Base-by-base conservation (phyloP, 1,140 invertebrate genomes). In the Plodia interpunctella region DNA sequence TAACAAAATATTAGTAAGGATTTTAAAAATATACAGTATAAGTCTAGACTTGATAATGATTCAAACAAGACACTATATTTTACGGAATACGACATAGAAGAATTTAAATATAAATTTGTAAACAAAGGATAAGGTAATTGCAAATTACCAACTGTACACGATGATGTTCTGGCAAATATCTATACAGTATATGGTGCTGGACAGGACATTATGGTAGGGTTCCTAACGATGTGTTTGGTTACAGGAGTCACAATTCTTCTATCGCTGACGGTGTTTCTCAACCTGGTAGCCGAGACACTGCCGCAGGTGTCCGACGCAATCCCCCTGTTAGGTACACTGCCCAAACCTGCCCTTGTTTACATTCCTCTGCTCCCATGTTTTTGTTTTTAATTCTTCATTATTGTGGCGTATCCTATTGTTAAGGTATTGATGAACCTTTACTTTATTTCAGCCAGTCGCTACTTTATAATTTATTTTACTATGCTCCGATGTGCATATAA, bases 221-320 rank as follows among this genome's bases (percentile, higher is more conserved):
- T 70, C 79, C 76, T 85, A 87, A 87, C 77, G 66, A 60, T 91
- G 72, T 92, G 90, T 93, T 93, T 92, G 94, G 92, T 96, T 96
- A 92, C 95, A 99, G 98, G 98, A 93, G 98, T 99, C 92, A 99
- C 98, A 92, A 99, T 99, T 93, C 96, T 99, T 91, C 97, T 99
- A 90, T 99, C 98, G 91, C 94, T 99, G 93, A 99, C 98, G 92
- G 98, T 99, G 92, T 99, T 99, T 94, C 95, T 97, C 93, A 97
- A 97, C 93, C 94, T 98, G 91, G 96, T 98, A 89, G 96, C 96
- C 81, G 97, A 98, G 94, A 97, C 96, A 90, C 94, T 98, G 93
- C 97, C 97, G 87, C 95, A 97, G 93, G 96, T 97, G 91, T 97
- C 96, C 91, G 96, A 97, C 91, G 96, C 96, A 91, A 96, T 97